Evolutionary conservation across 2,113 vertebrate species (phyloP).

Genomic region (Edolisoma coerulescens): DNA sequence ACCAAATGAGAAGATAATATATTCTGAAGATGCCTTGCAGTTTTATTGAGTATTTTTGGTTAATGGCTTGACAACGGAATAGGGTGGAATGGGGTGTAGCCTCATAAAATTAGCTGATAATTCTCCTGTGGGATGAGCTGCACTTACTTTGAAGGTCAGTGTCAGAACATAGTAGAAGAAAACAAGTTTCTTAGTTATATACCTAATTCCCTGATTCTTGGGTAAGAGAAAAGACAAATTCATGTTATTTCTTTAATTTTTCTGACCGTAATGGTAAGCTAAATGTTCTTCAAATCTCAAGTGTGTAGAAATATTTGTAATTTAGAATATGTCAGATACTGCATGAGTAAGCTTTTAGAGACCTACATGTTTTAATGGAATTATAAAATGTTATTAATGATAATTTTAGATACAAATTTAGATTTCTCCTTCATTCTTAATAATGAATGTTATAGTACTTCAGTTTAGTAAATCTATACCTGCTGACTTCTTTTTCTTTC

Average conservation of each 20-base stretch:
- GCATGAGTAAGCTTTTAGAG: neutral
- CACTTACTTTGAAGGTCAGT: neutral
- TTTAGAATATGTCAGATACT: neutral
- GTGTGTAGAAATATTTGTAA: neutral
- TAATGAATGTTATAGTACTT: neutral
- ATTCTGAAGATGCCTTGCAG: neutral
- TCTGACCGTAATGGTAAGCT: neutral
- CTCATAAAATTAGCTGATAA: neutral
- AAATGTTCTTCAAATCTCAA: neutral
- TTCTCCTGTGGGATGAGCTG: neutral
- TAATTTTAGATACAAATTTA: neutral
- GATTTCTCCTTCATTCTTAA: neutral
- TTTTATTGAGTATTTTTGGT: neutral
- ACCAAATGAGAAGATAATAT: neutral
- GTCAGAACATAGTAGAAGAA: neutral
- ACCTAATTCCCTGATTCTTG: neutral
- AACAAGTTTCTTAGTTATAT: neutral
- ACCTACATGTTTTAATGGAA: neutral
- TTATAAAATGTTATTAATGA: neutral
- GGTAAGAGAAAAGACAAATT: neutral
- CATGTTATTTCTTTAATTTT: neutral
- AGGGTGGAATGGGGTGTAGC: neutral
- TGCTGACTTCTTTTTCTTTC: neutral
- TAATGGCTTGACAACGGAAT: neutral
- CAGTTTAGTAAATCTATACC: neutral